phyloP scores from a whole-genome alignment of 53 echinoderm and acorn worm species.

The Zoroaster sp. region DNA sequence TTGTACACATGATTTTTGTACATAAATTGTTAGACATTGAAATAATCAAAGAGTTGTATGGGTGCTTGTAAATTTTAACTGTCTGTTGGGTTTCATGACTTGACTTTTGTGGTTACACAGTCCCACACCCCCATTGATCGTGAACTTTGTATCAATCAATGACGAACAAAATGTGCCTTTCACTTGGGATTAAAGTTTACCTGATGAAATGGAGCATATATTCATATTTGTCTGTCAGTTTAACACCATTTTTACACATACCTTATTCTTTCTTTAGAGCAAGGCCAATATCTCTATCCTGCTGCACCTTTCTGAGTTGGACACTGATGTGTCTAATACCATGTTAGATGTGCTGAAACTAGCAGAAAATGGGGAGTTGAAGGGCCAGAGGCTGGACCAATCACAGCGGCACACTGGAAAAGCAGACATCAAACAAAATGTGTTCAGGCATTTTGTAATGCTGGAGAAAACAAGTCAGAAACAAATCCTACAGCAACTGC shows the following conservation, averaged over 20 bases:
- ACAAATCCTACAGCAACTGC: background rate
- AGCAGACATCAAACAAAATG: constrained; percentile 25
- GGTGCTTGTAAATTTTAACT: no score
- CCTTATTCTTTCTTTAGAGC: background rate
- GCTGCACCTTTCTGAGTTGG: background rate
- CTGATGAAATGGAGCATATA: background rate
- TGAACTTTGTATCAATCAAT: no score
- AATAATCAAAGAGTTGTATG: no score
- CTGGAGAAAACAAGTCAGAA: background rate
- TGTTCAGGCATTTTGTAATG: background rate
- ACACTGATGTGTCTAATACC: background rate
- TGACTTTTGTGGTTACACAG: no score
- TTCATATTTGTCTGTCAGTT: background rate
- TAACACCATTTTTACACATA: background rate
- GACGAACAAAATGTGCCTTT: background rate
- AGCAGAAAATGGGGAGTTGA: constrained; percentile 16
- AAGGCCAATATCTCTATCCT: background rate
- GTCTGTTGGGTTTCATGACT: no score
- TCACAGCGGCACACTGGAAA: constrained; percentile 8
- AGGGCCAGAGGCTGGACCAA: constrained; percentile 15
- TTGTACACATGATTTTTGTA: no score
- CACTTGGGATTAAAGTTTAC: background rate
- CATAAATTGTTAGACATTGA: no score
- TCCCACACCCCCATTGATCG: no score
- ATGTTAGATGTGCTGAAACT: constrained; percentile 23